Conservation (phyloP, 2,797 vertebrate genomes). For the Myotis daubentonii region DNA sequence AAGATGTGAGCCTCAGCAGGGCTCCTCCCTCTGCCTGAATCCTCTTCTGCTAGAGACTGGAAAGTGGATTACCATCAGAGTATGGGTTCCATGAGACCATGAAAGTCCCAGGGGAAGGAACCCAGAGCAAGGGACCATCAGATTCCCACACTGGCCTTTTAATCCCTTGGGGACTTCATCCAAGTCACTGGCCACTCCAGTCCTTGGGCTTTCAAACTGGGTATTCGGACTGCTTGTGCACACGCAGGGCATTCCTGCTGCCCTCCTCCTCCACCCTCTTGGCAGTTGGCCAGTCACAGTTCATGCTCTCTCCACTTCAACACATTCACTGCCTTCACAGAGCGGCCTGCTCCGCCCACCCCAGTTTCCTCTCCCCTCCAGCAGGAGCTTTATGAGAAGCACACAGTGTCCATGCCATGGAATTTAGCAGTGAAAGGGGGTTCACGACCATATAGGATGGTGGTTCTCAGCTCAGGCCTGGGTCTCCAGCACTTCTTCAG, state of each 20-base stretch:
- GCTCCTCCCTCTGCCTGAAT: not conserved
- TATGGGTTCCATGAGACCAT: not conserved
- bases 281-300: not conserved
- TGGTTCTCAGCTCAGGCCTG: too few relatives aligned
- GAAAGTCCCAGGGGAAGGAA: not conserved
- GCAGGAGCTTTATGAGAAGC: not conserved
- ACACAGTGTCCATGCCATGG: not conserved
- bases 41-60: too few relatives aligned
- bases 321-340: not conserved
- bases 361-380: not conserved
- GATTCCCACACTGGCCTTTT: not conserved
- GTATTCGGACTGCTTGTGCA: not conserved
- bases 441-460: not conserved
- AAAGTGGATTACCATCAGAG: not conserved
- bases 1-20: not conserved
- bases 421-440: not conserved
- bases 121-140: not conserved
- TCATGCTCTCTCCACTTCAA: not conserved
- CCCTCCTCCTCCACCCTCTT: not conserved
- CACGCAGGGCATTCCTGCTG: not conserved
- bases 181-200: not conserved
- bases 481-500: not conserved
- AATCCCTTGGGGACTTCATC: not conserved
- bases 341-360: not conserved
- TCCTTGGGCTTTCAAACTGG: not conserved